phyloP scores from a whole-genome alignment of 2,888 invertebrate genomes.

The Plebejus anna region DNA sequence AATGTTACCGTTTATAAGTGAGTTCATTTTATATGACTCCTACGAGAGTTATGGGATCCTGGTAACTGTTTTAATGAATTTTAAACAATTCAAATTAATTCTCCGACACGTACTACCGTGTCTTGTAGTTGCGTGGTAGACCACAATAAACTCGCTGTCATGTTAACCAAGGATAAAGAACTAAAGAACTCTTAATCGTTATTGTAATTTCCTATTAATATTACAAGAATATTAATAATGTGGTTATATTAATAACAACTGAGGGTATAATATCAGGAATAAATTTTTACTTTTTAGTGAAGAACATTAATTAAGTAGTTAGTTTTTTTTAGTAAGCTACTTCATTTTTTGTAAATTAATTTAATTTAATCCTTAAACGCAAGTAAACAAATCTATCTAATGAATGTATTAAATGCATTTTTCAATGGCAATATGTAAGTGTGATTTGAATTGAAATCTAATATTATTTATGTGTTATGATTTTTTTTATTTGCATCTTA shows the following conservation, averaged over 20 bases:
- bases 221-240: constrained; percentile 31
- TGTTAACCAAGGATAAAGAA: constrained; percentile 32
- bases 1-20: neutral
- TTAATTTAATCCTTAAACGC: too few relatives aligned
- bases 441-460: too few relatives aligned
- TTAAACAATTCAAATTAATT: constrained; percentile 40
- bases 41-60: constrained; percentile 34
- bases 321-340: too few relatives aligned
- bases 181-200: constrained; percentile 30
- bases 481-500: too few relatives aligned
- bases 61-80: constrained; percentile 40
- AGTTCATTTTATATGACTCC: constrained; percentile 26
- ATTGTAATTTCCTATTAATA: constrained; percentile 34
- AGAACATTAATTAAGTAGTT: neutral
- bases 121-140: constrained; percentile 44
- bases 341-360: too few relatives aligned
- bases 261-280: neutral
- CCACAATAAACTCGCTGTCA: constrained; percentile 44
- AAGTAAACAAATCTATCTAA: too few relatives aligned
- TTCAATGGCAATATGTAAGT: too few relatives aligned
- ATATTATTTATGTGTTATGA: too few relatives aligned
- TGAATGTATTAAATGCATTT: too few relatives aligned
- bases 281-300: neutral
- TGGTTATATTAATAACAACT: neutral
- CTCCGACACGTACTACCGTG: constrained; percentile 38